Evolutionary conservation across 1,140 invertebrate genomes (phyloP).

Genomic region (Eurosta solidaginis): DNA sequence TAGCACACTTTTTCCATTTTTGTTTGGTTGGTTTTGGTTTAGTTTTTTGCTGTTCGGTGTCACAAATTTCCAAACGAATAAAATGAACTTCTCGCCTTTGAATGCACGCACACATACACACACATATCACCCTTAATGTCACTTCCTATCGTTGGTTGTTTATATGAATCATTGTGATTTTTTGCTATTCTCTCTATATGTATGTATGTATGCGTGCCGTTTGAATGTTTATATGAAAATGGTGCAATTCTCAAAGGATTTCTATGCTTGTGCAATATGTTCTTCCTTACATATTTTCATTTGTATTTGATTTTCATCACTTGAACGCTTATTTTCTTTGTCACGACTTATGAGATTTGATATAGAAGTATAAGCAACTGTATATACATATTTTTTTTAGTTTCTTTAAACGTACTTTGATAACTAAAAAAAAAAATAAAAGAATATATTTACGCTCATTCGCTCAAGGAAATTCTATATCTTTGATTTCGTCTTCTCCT

Average conservation of each 20-base stretch:
- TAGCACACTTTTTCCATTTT: conserved; percentile 16
- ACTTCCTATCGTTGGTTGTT: too few relatives aligned
- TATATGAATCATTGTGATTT: not conserved
- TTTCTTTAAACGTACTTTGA: not conserved
- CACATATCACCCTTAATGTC: not conserved
- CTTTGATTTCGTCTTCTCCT: too few relatives aligned
- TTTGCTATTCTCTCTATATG: not conserved
- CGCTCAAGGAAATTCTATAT: not conserved
- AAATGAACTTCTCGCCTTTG: conserved; percentile 1
- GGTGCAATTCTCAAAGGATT: not conserved
- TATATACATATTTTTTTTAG: not conserved
- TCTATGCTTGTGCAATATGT: not conserved
- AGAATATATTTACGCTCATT: too few relatives aligned
- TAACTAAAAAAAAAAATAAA: too few relatives aligned
- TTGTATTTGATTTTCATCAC: not conserved
- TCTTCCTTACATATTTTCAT: not conserved
- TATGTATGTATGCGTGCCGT: not conserved
- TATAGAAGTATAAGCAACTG: too few relatives aligned
- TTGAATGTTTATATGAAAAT: not conserved
- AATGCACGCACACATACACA: not conserved
- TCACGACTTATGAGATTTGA: not conserved
- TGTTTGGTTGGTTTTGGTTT: conserved; percentile 15
- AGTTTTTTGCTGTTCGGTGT: conserved; percentile 24
- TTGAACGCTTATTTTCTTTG: not conserved
- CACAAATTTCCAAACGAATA: conserved; percentile 17